Base-by-base conservation (phyloP, 2,888 invertebrate genomes). In the Ormyrus labotus region DNA sequence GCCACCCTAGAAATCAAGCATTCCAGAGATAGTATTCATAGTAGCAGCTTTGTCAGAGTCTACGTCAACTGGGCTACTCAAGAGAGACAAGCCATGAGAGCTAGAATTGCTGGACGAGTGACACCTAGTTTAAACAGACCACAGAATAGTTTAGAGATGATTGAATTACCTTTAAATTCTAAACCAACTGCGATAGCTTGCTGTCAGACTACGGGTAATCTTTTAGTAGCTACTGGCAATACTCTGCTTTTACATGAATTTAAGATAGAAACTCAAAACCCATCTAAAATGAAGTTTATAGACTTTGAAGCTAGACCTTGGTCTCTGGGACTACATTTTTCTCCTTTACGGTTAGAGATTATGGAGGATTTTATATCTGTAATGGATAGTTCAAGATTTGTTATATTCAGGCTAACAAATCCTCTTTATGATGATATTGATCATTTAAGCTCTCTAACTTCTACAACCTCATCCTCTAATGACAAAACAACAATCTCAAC, bases 51-150 rank as follows among this genome's bases (percentile, higher is more conserved):
- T 84, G 93, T 94, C n/a, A 92, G 96, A 78, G 93, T 95, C 47
- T 96, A 96, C 87, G 93, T 95, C 4, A 95, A 96, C 87, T 96
- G 96, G 94, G 94, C 94, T 6, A 84, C 86, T 65, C 92, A 90
- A 88, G 90, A 88, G 67, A 87, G 88, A 73, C 93, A 93, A 78
- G 92, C 93, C 0, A 93, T 94, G 92, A 91, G 94, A 79, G 95
- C 94, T 19, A 91, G 96, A 73, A 95, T 96, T 78, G 95, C 96
- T 3, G 95, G 95, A 0, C 92, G 94, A 85, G 95, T 95, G 0
- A 95, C 95, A 10, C 95, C 95, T 0, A 95, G 94, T 70, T 92
- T 93, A 9, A 93, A 93, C 83, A 92, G 94, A 80, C 92, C 93
- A 0, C 92, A 93, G 84, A 92, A 94, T 79, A 92, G 92, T 83